These are phyloP conservation scores for Lutjanus erythropterus DNA, from an alignment of 2,113 vertebrate genomes.

Conservation along the genomic window DNA sequence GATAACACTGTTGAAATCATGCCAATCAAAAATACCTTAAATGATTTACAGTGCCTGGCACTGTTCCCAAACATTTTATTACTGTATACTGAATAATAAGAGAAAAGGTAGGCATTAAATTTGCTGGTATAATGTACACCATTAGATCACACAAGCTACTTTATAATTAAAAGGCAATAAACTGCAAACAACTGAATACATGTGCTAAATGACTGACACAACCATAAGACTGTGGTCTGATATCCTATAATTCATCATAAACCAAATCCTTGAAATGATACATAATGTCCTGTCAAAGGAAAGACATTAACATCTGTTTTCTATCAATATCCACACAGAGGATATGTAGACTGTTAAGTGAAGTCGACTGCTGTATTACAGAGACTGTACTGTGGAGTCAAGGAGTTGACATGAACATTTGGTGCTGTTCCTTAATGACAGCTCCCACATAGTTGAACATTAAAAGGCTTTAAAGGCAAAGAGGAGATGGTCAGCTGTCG, in stretches of 20 bases:
- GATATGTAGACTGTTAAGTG: constrained; percentile 45
- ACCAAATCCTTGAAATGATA: constrained; percentile 28
- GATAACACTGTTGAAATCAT: constrained; percentile 63
- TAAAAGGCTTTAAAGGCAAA: constrained; percentile 23
- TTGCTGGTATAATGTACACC: neutral
- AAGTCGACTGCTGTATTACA: constrained; percentile 28
- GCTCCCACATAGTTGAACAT: constrained; percentile 47
- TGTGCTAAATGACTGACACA: constrained; percentile 18
- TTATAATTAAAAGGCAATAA: neutral
- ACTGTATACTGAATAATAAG: neutral
- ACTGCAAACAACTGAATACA: neutral
- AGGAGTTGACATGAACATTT: constrained; percentile 48
- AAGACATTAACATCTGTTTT: constrained; percentile 65
- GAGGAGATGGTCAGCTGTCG: constrained; percentile 43
- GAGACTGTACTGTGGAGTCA: constrained; percentile 2
- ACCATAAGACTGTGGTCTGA: neutral
- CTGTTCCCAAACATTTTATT: neutral
- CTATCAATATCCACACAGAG: constrained; percentile 57
- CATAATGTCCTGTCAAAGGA: constrained; percentile 42
- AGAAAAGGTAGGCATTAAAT: constrained; percentile 1
- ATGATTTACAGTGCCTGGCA: constrained; percentile 44
- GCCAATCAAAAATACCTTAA: constrained; percentile 65
- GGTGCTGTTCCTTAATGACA: constrained; percentile 40
- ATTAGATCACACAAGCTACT: neutral
- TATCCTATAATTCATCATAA: constrained; percentile 48